Percentiles rank a stretch among this genome's conserved stretches.
Evolutionary conservation across 2,113 vertebrate genomes (phyloP).

Genomic region (Danio rerio): GRCz12tu NC_133194.1:43570501-43571000

Average conservation of each 20-base stretch:
- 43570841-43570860: background rate
- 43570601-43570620: background rate
- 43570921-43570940: constrained; percentile 28
- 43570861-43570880: background rate
- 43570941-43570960: constrained; percentile 39
- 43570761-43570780: background rate
- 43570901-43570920: background rate
- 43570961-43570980: constrained; percentile 53
- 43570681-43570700: background rate
- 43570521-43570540: too few relatives aligned
- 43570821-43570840: background rate
- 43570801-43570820: too few relatives aligned
- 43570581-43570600: background rate
- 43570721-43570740: background rate
- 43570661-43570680: background rate
- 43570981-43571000: constrained; percentile 53
- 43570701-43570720: background rate
- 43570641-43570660: background rate
- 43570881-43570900: background rate
- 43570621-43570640: background rate
- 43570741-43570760: background rate
- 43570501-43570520: too few relatives aligned
- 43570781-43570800: background rate
- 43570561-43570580: too few relatives aligned
- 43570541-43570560: too few relatives aligned